Base-by-base conservation (phyloP, 2,888 invertebrate genomes). In the Thecophora atra region DNA sequence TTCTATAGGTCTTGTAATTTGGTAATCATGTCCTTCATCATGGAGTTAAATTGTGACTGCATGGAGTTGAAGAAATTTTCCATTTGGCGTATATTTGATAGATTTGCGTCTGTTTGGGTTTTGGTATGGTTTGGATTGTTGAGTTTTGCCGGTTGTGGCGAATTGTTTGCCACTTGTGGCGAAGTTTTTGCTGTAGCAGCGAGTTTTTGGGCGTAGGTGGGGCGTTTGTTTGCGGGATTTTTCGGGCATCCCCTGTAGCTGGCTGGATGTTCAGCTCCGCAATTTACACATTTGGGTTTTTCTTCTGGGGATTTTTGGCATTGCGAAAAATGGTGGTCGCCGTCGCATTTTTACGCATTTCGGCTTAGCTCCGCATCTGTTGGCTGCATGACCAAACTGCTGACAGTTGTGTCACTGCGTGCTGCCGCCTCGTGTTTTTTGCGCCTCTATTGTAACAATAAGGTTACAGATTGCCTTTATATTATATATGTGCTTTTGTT, bases 21-120 rank as follows among this genome's bases (percentile, higher is more conserved):
- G 26, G 58, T 24, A 26, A 58, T 58, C 28, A 58, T 58, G 28
- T 58, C 24, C 58, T 58, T 58, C 58, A 58, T 58, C 13, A 58
- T 58, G 3, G 3, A 13, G 15, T 15, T 28, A 3, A 58, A 58
- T 28, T 58, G 58, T 1, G 21, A 3, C 17, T 58, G 58, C 58
- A 58, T 58, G 15, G 21, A 28, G 26, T 26, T 28, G 24, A 58
- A 24, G 24, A 58, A 26, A 6, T 15, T 11, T 28, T 58, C 58
- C 7, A 21, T 13, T 54, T 54, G 54, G 37, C 2, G 6, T 1
- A 37, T 6, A 37, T 37, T 37, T 6, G n/a, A n/a, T n/a, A 37
- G 37, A 37, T 37, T 37, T 37, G 6, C 11, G 37, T n/a, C n/a
- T n/a, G 37, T 37, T 52, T 11, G 19, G 13, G 17, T 52, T 52